These are phyloP conservation scores for Neodiprion virginianus DNA, from an alignment of 1,140 invertebrate genomes.

Conservation along the genomic window DNA sequence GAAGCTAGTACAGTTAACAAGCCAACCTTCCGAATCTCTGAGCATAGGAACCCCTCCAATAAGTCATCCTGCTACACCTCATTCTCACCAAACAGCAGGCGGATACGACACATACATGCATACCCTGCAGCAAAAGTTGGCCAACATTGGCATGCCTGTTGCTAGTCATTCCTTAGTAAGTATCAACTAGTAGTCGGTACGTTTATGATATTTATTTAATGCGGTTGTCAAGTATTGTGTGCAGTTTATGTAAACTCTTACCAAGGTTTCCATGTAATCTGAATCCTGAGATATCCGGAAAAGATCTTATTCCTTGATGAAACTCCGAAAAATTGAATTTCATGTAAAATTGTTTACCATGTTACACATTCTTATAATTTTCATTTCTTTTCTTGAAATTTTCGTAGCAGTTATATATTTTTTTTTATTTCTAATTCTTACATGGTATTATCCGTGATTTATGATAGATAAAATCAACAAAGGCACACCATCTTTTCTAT, in stretches of 20 bases:
- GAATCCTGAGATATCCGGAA: neutral
- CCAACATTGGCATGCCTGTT: slow-evolving; percentile 60
- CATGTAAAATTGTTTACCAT: slow-evolving; percentile 11
- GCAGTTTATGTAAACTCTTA: no score
- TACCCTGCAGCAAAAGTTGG: slow-evolving; percentile 67
- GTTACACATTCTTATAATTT: slow-evolving; percentile 6
- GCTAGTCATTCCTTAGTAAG: slow-evolving; percentile 51
- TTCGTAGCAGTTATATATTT: no score
- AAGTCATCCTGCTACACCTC: slow-evolving; percentile 67
- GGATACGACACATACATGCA: slow-evolving; percentile 67
- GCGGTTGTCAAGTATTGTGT: no score
- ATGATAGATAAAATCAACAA: no score
- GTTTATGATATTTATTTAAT: no score
- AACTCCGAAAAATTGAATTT: neutral
- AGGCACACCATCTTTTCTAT: no score
- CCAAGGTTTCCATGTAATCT: no score
- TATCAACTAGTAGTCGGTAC: slow-evolving; percentile 17
- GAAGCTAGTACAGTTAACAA: slow-evolving; percentile 64
- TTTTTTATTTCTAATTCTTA: no score
- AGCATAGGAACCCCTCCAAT: slow-evolving; percentile 59
- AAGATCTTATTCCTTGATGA: neutral
- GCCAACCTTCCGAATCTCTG: slow-evolving; percentile 62
- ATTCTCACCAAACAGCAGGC: slow-evolving; percentile 53
- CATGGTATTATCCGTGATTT: no score
- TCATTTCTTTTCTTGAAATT: no score